Evolutionary conservation across 2,113 vertebrate species (phyloP).

Genomic region (Amblyornis subalaris): DNA sequence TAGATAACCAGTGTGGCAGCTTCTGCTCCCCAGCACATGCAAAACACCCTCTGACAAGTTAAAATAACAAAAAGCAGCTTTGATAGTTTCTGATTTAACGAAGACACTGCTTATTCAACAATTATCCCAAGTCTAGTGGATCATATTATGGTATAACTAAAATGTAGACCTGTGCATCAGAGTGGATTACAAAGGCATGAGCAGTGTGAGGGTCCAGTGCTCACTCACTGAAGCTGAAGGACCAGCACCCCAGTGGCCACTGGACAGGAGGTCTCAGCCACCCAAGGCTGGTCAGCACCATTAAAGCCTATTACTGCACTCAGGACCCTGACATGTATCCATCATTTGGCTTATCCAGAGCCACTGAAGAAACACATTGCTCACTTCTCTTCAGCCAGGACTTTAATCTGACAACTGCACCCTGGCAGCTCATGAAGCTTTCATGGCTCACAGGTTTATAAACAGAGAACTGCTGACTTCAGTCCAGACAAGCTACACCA

Average conservation of each 20-base stretch:
- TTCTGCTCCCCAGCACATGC: background rate
- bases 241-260: background rate
- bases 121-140: background rate
- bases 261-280: background rate
- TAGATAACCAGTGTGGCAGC: background rate
- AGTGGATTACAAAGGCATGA: background rate
- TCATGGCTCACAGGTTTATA: background rate
- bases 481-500: background rate
- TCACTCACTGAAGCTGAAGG: background rate
- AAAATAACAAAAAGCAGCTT: background rate
- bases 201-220: background rate
- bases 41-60: background rate
- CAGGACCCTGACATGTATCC: background rate
- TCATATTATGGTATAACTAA: background rate
- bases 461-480: background rate
- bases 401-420: background rate
- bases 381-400: background rate
- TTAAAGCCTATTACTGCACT: background rate
- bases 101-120: background rate
- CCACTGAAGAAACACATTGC: background rate
- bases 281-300: background rate
- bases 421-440: background rate
- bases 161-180: background rate
- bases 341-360: background rate
- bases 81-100: background rate